Percentiles rank a stretch among this genome's conserved stretches.
Conservation (phyloP, 2,113 vertebrate species). For the Trichechus manatus region DNA sequence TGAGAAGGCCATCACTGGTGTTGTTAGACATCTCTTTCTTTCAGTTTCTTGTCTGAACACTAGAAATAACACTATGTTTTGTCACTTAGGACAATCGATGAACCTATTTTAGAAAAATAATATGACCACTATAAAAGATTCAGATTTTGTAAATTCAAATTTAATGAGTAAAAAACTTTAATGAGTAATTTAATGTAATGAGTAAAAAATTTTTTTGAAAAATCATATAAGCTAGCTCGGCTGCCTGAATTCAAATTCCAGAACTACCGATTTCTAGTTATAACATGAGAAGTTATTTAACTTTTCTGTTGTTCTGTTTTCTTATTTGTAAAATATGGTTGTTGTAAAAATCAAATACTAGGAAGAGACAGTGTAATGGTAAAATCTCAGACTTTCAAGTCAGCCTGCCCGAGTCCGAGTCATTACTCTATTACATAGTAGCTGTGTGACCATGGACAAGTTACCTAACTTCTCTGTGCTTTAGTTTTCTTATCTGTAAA, state of each 20-base stretch:
- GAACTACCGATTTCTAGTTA: not conserved
- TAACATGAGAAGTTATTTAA: not conserved
- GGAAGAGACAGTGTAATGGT: not conserved
- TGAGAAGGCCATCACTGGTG: not conserved
- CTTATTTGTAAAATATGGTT: not conserved
- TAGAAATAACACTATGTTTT: not conserved
- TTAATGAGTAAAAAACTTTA: not conserved
- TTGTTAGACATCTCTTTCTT: not conserved
- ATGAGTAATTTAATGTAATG: too few relatives aligned
- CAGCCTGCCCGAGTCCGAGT: not conserved
- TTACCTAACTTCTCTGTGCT: not conserved
- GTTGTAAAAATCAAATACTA: not conserved
- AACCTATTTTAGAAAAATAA: slow-evolving; percentile 19
- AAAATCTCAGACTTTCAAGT: not conserved
- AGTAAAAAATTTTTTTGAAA: not conserved
- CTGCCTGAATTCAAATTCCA: not conserved
- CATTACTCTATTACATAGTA: not conserved
- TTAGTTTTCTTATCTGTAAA: not conserved
- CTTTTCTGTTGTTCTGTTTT: not conserved
- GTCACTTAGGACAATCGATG: not conserved
- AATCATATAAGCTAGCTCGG: not conserved
- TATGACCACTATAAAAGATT: not conserved
- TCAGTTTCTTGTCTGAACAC: not conserved
- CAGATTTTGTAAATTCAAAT: not conserved
- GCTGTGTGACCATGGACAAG: not conserved